These are phyloP conservation scores for Cecidostiba fungosa DNA, from an alignment of 2,888 invertebrate genomes.

Conservation along the genomic window DNA sequence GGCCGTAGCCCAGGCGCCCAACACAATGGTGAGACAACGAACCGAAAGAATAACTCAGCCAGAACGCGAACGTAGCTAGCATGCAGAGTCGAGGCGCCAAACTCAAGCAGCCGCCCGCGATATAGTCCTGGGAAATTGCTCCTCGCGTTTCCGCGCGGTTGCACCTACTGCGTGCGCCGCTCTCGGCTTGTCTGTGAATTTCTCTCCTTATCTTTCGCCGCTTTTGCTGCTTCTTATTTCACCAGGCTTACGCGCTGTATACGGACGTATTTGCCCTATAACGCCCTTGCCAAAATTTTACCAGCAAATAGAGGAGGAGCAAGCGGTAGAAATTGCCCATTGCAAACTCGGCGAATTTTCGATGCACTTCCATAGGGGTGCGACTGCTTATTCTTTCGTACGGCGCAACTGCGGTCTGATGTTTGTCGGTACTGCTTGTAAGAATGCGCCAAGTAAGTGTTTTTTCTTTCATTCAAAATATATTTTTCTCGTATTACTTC, in stretches of 20 bases:
- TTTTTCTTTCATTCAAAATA: neutral
- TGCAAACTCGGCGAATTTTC: conserved; percentile 31
- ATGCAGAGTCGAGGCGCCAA: conserved; percentile 68
- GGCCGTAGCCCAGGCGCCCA: conserved; percentile 72
- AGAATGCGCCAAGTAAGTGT: neutral
- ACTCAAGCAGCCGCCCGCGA: conserved; percentile 16
- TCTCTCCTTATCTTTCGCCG: conserved; percentile 38
- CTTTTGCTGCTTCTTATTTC: conserved; percentile 40
- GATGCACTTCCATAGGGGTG: neutral
- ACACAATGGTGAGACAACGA: conserved; percentile 78
- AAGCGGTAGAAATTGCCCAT: conserved; percentile 14
- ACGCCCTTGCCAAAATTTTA: conserved; percentile 29
- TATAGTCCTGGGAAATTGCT: conserved; percentile 48
- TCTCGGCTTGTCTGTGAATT: conserved; percentile 58
- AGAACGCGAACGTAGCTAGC: conserved; percentile 73
- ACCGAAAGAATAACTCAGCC: conserved; percentile 77
- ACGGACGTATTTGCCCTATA: conserved; percentile 19
- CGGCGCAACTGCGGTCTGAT: neutral
- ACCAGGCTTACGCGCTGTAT: neutral
- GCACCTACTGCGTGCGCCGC: conserved; percentile 71
- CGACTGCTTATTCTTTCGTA: neutral
- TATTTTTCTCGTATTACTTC: no score
- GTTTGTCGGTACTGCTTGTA: neutral
- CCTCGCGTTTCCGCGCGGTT: conserved; percentile 66
- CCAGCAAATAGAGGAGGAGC: neutral